Evolutionary conservation across 2,113 vertebrate species (phyloP), one percentile per base, ranked within the genome.

Genomic region (Ceyx margarethae): DNA sequence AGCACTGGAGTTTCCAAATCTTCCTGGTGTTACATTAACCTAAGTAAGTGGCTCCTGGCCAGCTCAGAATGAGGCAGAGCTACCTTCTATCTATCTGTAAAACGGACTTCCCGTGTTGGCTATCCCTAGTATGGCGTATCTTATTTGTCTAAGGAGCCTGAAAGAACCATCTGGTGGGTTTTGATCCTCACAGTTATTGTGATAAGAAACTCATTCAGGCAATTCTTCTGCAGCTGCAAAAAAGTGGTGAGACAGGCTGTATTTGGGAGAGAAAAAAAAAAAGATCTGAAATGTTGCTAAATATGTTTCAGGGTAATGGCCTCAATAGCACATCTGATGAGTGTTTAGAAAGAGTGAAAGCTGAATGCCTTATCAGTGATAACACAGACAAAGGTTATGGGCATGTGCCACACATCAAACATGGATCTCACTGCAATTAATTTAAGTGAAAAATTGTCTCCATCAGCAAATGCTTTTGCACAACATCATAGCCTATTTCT

Each of bases 161-260:
- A 92, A 90, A 94, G 79, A 89, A 82, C 87, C 91, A 94, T 92
- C 89, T 95, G 87, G 85, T 80, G 0, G 10, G 1, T 83, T 92
- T 83, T 93, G 82, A 91, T 92, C 15, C 37, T 85, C 46, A 57
- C 22, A 83, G 87, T 86, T 92, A 91, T 53, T 93, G 91, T 90
- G 86, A 87, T 73, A 64, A 95, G 71, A 86, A 95, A 92, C 25
- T 92, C 35, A 93, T 94, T 95, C 92, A 94, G 78, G 81, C 86
- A 89, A 92, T 87, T 92, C 86, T 92, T 91, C 80, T 75, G 68
- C 89, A 96, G 94, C 89, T 95, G 87, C 76, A 95, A 85, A 93
- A 94, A 84, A 73, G 57, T 91, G 77, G 85, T 84, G 90, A 96
- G 87, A 94, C 86, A 93, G 56, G 68, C 87, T 91, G 61, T 82